Conservation (phyloP, 2,888 invertebrate genomes). For the Acrobasis consociella region DNA sequence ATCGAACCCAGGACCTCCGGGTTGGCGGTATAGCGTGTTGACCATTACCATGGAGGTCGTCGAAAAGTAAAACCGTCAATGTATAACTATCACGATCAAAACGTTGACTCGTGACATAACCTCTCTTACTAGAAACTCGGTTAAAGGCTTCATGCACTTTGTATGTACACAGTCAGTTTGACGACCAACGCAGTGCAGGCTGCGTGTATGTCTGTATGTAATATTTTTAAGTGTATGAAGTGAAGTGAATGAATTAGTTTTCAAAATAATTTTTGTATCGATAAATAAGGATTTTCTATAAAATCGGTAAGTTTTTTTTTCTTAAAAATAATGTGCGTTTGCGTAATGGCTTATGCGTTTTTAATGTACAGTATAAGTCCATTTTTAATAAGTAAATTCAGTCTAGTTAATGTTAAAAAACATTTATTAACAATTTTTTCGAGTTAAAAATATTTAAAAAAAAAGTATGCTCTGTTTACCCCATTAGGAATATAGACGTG, state of each 20-base stretch:
- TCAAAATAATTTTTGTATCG: background rate
- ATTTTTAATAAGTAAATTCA: too few species aligned
- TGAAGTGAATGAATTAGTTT: background rate
- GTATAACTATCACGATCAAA: background rate
- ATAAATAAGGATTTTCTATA: background rate
- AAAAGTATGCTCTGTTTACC: too few species aligned
- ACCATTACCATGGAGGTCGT: too few species aligned
- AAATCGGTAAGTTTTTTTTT: background rate
- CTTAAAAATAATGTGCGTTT: too few species aligned
- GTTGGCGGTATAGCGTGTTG: too few species aligned
- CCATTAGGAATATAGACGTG: too few species aligned
- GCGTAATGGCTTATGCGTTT: too few species aligned
- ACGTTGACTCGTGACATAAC: background rate
- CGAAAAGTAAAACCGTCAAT: background rate
- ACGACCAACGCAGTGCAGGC: background rate
- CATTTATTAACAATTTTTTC: too few species aligned
- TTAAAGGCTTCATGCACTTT: background rate
- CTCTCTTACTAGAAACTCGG: background rate
- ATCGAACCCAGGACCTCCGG: too few species aligned
- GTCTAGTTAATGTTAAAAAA: too few species aligned
- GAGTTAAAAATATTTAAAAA: too few species aligned
- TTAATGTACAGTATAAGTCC: too few species aligned
- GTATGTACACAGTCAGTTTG: background rate
- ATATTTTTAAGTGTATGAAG: background rate
- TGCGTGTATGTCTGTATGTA: background rate